phyloP scores from a whole-genome alignment of 1,140 invertebrate species.

The Hypsibius dujardini region DNA sequence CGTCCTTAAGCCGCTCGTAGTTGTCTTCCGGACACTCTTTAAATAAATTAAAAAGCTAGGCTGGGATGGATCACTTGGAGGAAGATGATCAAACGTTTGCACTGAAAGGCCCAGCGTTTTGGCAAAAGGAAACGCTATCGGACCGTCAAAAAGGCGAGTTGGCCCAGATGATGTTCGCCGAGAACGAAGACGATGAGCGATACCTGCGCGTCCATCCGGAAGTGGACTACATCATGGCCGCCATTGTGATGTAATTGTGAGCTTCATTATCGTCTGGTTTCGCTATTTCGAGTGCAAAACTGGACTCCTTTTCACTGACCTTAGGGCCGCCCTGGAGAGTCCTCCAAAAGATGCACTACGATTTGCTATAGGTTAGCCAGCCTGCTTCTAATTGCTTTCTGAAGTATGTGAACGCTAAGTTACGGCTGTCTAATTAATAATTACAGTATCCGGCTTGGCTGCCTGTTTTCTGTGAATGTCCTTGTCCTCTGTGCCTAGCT shows the following conservation, averaged over 20 bases:
- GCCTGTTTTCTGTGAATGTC: too few relatives aligned
- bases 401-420: too few relatives aligned
- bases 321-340: neutral
- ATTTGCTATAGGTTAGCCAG: neutral
- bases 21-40: too few relatives aligned
- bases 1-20: too few relatives aligned
- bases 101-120: neutral
- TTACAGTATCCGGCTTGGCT: too few relatives aligned
- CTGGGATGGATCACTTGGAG: neutral
- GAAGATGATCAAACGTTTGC: neutral
- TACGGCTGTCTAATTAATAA: too few relatives aligned
- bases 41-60: too few relatives aligned
- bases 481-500: too few relatives aligned
- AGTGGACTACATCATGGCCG: constrained; percentile 9
- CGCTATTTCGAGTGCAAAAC: neutral
- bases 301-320: neutral
- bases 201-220: constrained; percentile 17
- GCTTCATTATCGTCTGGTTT: neutral
- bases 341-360: neutral
- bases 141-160: neutral
- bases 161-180: neutral
- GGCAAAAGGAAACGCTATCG: neutral
- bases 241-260: neutral
- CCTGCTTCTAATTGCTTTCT: too few relatives aligned
- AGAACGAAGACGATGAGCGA: neutral